A percentile compares a stretch with the other conserved stretches of the same genome.
phyloP scores from a whole-genome alignment of 2,113 vertebrate genomes.

The Donacobius atricapilla region DNA sequence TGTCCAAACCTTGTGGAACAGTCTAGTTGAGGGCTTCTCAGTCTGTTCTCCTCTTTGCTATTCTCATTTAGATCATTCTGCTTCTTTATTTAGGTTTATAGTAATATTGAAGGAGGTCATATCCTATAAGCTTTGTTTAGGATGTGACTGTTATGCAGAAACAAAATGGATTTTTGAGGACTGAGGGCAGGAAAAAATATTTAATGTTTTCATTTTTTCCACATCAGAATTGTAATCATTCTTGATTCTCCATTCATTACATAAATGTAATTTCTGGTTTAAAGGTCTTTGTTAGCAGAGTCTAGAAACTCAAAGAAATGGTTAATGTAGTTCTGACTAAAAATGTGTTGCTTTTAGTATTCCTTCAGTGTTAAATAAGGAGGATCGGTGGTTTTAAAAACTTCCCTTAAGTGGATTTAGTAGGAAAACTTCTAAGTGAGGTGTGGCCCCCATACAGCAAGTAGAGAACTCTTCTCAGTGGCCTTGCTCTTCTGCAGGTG shows the following conservation, averaged over 20 bases:
- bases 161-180: not conserved
- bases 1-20: not conserved
- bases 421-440: not conserved
- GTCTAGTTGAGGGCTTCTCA: not conserved
- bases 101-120: not conserved
- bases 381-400: not conserved
- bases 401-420: accelerated
- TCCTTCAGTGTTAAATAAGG: not conserved
- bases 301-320: not conserved
- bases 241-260: not conserved
- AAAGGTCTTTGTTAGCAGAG: not conserved
- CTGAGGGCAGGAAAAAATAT: not conserved
- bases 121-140: not conserved
- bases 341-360: not conserved
- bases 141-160: not conserved
- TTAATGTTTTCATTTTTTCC: not conserved
- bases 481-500: not conserved
- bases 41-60: not conserved
- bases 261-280: not conserved
- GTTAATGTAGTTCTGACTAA: not conserved
- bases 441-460: not conserved
- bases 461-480: not conserved
- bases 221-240: not conserved
- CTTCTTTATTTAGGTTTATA: not conserved
- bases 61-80: not conserved